Evolutionary conservation across 2,797 vertebrate species (phyloP), one percentile per base, ranked within the genome.

Genomic region (Mustela erminea): DNA sequence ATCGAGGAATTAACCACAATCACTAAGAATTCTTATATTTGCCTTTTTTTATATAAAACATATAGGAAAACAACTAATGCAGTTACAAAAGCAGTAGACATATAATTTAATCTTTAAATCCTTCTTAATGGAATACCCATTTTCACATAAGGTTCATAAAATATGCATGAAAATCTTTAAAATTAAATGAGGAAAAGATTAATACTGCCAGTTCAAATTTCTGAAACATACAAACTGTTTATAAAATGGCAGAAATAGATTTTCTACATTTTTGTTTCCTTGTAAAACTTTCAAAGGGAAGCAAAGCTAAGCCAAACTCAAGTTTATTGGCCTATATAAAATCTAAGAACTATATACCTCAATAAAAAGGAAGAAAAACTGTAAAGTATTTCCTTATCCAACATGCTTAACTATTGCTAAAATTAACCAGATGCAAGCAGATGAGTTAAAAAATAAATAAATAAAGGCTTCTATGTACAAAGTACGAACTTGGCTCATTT

Each of bases 131-230:
- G 27, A 64, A 95, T 74, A 92, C n/a, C 23, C 25, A 92, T 89
- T 78, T 89, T 74, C 83, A 92, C 0, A n/a, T 41, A 87, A 93
- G 2, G 9, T 21, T 93, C n/a, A 93, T 8, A 91, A 94, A 91
- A 93, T 25, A 95, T 46, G 4, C 29, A 82, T 64, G 15, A 89
- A 96, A 95, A 80, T 64, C 60, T 94, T 86, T 81, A 95, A 96
- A 90, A 91, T 84, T 80, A n/a, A 4, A 66, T 87, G 29, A 96
- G 43, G 52, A 86, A 95, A 96, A 87, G 35, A 86, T 60, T 92
- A 85, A 94, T 18, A 77, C n/a, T 92, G 23, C 17, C 35, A 94
- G 43, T 88, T 98, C 66, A 94, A 20, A 93, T 96, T 17, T 29
- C 91, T 27, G 70, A 90, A 58, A 84, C 2, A 92, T 23, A 95